phyloP scores from a whole-genome alignment of 2,113 vertebrate species.

The Sprattus sprattus region DNA sequence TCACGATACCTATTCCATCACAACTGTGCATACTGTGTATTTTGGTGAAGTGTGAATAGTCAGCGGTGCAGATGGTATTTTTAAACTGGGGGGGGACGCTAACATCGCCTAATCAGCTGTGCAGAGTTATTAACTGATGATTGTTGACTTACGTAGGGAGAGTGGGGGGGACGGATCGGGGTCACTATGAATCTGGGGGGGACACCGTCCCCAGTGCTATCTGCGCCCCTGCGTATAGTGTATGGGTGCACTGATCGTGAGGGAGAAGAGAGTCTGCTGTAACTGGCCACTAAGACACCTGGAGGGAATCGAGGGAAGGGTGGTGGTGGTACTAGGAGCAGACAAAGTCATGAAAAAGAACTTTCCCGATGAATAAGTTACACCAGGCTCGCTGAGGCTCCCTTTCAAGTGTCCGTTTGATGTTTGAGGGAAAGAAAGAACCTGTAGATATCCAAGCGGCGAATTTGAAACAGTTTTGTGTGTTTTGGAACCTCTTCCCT shows the following conservation, averaged over 20 bases:
- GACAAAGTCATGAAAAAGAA: constrained; percentile 28
- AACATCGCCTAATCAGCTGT: too few relatives aligned
- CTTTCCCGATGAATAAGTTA: constrained; percentile 39
- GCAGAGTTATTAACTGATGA: too few relatives aligned
- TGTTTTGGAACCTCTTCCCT: constrained; percentile 47
- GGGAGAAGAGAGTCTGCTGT: constrained; percentile 15
- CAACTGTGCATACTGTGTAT: neutral
- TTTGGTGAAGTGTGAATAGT: too few relatives aligned
- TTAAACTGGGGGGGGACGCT: too few relatives aligned
- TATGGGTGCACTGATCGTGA: too few relatives aligned
- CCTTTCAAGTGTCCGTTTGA: constrained; percentile 52
- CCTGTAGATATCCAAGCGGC: constrained; percentile 47
- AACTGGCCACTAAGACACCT: constrained; percentile 15
- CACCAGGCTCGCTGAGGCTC: constrained; percentile 39
- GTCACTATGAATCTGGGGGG: too few relatives aligned
- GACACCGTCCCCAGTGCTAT: too few relatives aligned
- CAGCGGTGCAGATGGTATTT: too few relatives aligned
- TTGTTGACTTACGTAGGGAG: too few relatives aligned
- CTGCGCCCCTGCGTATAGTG: too few relatives aligned
- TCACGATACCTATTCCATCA: too few relatives aligned
- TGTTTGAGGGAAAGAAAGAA: constrained; percentile 41
- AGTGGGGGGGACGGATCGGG: too few relatives aligned
- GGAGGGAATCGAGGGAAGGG: neutral
- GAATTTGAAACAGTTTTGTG: constrained; percentile 40
- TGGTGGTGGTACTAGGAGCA: constrained; percentile 4